phyloP scores from a whole-genome alignment of 1,140 invertebrate genomes.

The Gryllus bimaculatus region DNA sequence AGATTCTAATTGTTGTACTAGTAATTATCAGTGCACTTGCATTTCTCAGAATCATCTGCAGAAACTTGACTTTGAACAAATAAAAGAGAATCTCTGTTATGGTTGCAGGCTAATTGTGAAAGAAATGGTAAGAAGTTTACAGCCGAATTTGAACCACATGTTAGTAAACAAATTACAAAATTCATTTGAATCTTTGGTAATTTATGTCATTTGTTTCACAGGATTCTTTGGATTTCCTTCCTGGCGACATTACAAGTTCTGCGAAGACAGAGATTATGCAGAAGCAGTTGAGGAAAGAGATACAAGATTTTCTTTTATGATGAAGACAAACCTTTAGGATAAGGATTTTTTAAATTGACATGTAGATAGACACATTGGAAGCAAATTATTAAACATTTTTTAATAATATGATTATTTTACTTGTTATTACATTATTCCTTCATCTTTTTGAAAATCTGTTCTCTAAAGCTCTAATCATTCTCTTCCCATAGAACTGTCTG shows the following conservation, averaged over 20 bases:
- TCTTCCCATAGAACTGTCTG: constrained; percentile 40
- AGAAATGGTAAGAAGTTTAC: constrained; percentile 25
- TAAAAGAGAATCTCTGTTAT: constrained; percentile 30
- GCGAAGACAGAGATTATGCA: no score
- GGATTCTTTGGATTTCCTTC: background rate
- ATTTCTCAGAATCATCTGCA: background rate
- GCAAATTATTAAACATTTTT: background rate
- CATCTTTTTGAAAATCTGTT: constrained; percentile 1
- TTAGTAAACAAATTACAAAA: background rate
- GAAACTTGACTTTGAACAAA: background rate
- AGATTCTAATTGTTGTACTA: background rate
- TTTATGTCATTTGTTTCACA: background rate
- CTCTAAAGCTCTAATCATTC: constrained; percentile 31
- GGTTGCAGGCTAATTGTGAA: constrained; percentile 32
- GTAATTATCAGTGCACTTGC: background rate
- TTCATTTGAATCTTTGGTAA: background rate
- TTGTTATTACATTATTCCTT: background rate
- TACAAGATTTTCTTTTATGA: constrained; percentile 30
- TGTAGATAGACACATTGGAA: no score
- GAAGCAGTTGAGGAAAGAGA: constrained; percentile 30
- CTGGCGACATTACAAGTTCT: background rate
- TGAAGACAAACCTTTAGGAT: background rate
- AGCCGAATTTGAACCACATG: background rate
- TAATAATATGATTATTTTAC: background rate
- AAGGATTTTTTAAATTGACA: background rate